Conservation (phyloP, 2,888 invertebrate genomes). For the Cephus pygmeus region DNA sequence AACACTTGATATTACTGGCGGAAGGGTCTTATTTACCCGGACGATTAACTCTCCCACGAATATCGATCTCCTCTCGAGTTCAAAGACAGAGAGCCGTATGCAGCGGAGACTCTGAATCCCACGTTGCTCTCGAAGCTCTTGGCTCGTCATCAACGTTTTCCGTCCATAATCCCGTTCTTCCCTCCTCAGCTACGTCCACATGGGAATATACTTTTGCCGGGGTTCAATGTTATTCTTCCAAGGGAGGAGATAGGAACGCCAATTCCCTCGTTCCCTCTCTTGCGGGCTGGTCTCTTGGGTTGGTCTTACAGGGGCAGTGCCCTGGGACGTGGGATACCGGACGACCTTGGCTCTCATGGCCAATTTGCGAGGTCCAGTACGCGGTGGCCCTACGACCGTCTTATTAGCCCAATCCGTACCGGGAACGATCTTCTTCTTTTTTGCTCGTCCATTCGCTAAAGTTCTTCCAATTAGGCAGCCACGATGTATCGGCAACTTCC, state of each 20-base stretch:
- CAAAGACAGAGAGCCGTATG: background rate
- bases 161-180: background rate
- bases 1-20: background rate
- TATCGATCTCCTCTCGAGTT: background rate
- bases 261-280: conserved; percentile 12
- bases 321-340: conserved; percentile 57
- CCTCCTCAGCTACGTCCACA: background rate
- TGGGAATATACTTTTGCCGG: background rate
- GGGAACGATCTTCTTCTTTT: background rate
- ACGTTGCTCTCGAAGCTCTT: background rate
- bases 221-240: background rate
- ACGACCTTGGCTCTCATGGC: conserved; percentile 63
- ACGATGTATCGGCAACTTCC: background rate
- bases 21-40: background rate
- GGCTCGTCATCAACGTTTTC: background rate
- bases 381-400: conserved; percentile 6
- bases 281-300: conserved; percentile 6
- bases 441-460: background rate
- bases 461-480: background rate
- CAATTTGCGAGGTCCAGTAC: conserved; percentile 49
- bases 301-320: conserved; percentile 54
- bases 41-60: background rate
- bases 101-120: no score
- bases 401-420: background rate
- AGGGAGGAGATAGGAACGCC: conserved; percentile 21